A percentile compares a stretch with the other conserved stretches of the same genome.
Conservation (phyloP, 2,888 invertebrate genomes). For the Nomada flava region DNA sequence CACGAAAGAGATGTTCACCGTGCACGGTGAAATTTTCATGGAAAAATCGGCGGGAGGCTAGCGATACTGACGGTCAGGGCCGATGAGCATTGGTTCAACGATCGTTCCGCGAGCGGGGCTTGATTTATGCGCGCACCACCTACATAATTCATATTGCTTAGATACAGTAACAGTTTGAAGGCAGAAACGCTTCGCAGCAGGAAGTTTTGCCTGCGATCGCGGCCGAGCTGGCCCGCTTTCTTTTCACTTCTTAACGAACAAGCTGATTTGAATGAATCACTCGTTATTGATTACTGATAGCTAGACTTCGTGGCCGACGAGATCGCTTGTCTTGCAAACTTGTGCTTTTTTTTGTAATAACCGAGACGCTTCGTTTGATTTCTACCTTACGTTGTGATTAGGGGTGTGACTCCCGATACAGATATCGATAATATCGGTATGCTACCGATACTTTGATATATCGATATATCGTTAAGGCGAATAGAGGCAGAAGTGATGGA, state of each 20-base stretch:
- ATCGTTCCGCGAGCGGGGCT: constrained; percentile 71
- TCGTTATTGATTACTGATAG: constrained; percentile 3
- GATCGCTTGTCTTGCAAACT: background rate
- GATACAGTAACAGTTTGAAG: constrained; percentile 61
- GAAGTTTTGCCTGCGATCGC: constrained; percentile 24
- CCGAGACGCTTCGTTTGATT: background rate
- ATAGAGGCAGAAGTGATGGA: too few relatives aligned
- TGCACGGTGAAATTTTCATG: constrained; percentile 5
- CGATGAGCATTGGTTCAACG: constrained; percentile 73
- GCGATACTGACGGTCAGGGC: constrained; percentile 67
- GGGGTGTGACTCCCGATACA: background rate
- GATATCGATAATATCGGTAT: background rate
- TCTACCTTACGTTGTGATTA: background rate
- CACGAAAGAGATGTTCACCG: too few relatives aligned
- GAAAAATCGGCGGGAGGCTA: constrained; percentile 42
- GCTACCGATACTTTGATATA: too few relatives aligned
- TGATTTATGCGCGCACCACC: constrained; percentile 69
- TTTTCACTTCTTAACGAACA: constrained; percentile 12
- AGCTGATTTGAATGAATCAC: constrained; percentile 17
- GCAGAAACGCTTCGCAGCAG: constrained; percentile 22
- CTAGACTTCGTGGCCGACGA: background rate
- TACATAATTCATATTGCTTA: constrained; percentile 71
- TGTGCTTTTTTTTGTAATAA: background rate
- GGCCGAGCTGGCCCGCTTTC: constrained; percentile 41
- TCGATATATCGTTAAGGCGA: too few relatives aligned